Percentiles rank a stretch among this genome's conserved stretches.
These are phyloP conservation scores for Drosophila robusta DNA, from an alignment of 2,888 invertebrate species.

Conservation along the genomic window DNA sequence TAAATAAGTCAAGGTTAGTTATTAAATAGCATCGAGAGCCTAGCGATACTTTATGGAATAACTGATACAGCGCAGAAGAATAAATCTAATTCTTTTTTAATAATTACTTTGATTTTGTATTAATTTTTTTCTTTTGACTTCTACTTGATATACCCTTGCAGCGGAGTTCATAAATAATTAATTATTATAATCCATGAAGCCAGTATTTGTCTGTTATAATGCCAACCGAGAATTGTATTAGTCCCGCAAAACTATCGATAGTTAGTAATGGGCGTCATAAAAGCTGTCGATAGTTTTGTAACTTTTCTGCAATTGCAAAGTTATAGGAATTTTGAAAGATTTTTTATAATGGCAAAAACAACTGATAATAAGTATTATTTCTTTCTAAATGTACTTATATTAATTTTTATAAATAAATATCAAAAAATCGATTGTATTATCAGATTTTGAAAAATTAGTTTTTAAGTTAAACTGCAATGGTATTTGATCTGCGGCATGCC, in stretches of 20 bases:
- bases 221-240: not conserved
- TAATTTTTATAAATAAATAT: too few species aligned
- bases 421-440: too few species aligned
- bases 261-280: too few species aligned
- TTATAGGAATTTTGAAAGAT: too few species aligned
- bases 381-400: too few species aligned
- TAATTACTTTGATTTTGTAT: not conserved
- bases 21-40: not conserved
- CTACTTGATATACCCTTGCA: conserved; percentile 17
- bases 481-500: conserved; percentile 25
- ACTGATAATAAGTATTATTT: too few species aligned
- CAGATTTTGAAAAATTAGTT: too few species aligned
- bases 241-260: too few species aligned
- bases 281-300: too few species aligned
- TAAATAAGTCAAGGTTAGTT: conserved; percentile 22
- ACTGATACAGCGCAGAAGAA: conserved; percentile 15
- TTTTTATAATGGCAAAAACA: too few species aligned
- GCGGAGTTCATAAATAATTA: not conserved
- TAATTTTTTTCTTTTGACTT: not conserved
- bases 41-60: conserved; percentile 1
- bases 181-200: not conserved
- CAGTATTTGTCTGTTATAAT: not conserved
- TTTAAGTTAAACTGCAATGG: conserved; percentile 25
- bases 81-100: not conserved
- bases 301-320: not conserved